phyloP scores from a whole-genome alignment of 2,113 vertebrate species.

The Emydura subglobosa region DNA sequence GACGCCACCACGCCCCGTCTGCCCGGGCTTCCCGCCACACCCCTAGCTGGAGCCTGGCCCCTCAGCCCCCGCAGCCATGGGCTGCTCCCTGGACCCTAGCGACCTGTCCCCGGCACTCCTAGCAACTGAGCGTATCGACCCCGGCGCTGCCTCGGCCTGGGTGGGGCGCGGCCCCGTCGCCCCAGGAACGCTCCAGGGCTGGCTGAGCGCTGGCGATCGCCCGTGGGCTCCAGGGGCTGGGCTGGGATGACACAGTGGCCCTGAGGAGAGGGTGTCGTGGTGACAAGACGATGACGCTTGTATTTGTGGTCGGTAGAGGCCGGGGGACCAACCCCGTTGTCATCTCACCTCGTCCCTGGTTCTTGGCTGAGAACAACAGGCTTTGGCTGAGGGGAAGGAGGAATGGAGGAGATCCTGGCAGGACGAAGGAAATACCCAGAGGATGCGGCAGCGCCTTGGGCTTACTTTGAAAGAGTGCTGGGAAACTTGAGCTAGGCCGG shows the following conservation, averaged over 20 bases:
- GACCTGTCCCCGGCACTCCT: too few species aligned
- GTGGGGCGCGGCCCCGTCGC: too few species aligned
- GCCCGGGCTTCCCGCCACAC: background rate
- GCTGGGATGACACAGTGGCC: background rate
- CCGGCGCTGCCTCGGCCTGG: too few species aligned
- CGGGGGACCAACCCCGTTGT: too few species aligned
- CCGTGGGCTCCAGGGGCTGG: background rate
- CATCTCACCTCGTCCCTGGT: too few species aligned
- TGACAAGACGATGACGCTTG: background rate
- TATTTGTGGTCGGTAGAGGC: background rate
- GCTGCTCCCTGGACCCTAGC: too few species aligned
- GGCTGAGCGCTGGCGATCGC: background rate
- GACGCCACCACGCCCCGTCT: too few species aligned
- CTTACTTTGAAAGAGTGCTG: background rate
- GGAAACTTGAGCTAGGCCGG: background rate
- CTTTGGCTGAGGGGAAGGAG: background rate
- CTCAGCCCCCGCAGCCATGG: too few species aligned
- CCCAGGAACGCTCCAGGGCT: background rate
- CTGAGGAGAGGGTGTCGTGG: too few species aligned
- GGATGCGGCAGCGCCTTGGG: too few species aligned
- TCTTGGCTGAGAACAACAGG: background rate
- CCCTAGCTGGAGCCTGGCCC: too few species aligned
- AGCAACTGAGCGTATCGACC: too few species aligned
- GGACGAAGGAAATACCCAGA: background rate
- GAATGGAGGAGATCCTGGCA: background rate